Evolutionary conservation across 2,113 vertebrate species (phyloP).

Genomic region (Girardinichthys multiradiatus): DNA sequence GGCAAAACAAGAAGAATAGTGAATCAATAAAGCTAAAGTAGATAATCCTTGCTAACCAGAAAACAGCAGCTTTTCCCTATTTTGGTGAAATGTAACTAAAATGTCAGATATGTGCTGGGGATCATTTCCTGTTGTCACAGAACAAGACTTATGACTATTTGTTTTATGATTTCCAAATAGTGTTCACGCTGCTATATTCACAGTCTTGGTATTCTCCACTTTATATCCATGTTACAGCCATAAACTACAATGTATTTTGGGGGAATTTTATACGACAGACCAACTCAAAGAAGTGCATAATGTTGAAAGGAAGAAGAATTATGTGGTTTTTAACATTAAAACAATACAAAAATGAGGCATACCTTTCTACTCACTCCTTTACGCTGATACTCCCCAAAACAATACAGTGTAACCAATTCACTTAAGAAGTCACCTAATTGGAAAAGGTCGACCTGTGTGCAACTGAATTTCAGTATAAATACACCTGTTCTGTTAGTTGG

Average conservation of each 20-base stretch:
- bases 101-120: background rate
- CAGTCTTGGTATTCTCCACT: background rate
- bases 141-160: background rate
- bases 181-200: background rate
- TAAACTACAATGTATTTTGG: background rate
- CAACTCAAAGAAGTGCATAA: background rate
- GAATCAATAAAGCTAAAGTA: slow-evolving; percentile 7
- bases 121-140: background rate
- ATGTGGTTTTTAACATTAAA: too few relatives aligned
- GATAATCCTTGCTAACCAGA: background rate
- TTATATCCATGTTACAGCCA: background rate
- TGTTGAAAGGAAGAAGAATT: too few relatives aligned
- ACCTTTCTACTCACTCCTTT: too few relatives aligned
- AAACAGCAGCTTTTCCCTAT: background rate
- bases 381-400: too few relatives aligned
- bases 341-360: too few relatives aligned
- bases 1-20: background rate
- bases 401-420: too few relatives aligned
- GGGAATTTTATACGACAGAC: background rate
- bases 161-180: background rate
- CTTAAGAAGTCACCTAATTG: too few relatives aligned
- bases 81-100: background rate
- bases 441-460: too few relatives aligned
- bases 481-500: background rate
- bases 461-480: background rate